Evolutionary conservation across 2,888 invertebrate species (phyloP).

Genomic region (Alviniconcha strummeri): DNA sequence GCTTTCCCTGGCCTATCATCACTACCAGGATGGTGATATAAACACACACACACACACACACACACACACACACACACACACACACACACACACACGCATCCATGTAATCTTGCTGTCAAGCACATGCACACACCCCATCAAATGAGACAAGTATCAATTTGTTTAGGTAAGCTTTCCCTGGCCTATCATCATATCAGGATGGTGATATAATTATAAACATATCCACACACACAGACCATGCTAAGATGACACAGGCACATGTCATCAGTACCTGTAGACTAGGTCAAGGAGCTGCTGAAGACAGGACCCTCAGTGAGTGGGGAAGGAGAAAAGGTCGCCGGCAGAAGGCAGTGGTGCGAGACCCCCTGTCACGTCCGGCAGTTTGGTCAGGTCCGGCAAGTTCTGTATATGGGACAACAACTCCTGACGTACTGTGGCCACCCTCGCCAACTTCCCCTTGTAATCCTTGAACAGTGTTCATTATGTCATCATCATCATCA

Average conservation of each 20-base stretch:
- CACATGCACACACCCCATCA: not conserved
- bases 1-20: too few relatives aligned
- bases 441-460: conserved; percentile 90
- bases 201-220: not conserved
- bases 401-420: conserved; percentile 94
- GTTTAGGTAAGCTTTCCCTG: not conserved
- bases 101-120: not conserved
- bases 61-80: not conserved
- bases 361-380: conserved; percentile 94
- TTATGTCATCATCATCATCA: too few relatives aligned
- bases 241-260: not conserved
- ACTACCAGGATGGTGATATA: not conserved
- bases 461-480: conserved; percentile 83
- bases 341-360: conserved; percentile 95
- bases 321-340: conserved; percentile 86
- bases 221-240: not conserved
- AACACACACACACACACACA: not conserved
- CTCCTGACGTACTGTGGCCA: conserved; percentile 89
- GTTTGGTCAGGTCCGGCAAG: conserved; percentile 91
- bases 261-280: not conserved
- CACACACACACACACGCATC: not conserved
- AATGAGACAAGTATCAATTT: not conserved
- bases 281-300: not conserved
- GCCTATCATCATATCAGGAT: not conserved
- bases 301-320: not conserved